These are phyloP conservation scores for Pachyseris speciosa DNA, from an alignment of 64 coral and sea anemone genomes.

Conservation along the genomic window DNA sequence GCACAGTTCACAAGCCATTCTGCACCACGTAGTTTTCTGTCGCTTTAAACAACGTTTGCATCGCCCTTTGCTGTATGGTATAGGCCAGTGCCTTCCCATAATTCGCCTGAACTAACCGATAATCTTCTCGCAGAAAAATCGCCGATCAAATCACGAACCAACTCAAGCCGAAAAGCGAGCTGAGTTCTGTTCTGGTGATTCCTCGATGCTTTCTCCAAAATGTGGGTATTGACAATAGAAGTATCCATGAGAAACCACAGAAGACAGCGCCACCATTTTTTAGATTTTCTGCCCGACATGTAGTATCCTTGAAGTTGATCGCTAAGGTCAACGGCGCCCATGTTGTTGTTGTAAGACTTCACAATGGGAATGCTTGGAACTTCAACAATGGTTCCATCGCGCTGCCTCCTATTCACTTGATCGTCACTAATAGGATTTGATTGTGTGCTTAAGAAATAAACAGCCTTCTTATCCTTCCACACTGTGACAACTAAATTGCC, in stretches of 20 bases:
- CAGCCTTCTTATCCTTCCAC: too few relatives aligned
- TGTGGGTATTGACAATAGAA: neutral
- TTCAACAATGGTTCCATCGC: neutral
- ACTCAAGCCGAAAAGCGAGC: neutral
- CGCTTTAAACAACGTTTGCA: slow-evolving; percentile 7
- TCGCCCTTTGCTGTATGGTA: neutral
- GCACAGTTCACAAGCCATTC: neutral
- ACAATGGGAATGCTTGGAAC: neutral
- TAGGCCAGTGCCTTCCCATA: neutral
- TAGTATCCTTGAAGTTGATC: slow-evolving; percentile 3
- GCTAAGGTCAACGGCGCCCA: slow-evolving; percentile 16
- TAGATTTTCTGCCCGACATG: neutral
- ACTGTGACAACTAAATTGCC: neutral
- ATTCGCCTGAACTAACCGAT: neutral
- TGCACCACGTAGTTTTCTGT: neutral
- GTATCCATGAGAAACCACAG: slow-evolving; percentile 15
- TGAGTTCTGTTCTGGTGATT: neutral
- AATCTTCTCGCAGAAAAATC: neutral
- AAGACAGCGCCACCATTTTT: slow-evolving; percentile 39
- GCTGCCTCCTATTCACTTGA: neutral
- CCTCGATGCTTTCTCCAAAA: neutral
- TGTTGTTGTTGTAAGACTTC: slow-evolving; percentile 28
- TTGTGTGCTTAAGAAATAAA: too few relatives aligned
- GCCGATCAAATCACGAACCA: neutral
- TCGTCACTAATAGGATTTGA: too few relatives aligned